Evolutionary conservation across 1,140 invertebrate species (phyloP).

Genomic region (Diorhabda sublineata): DNA sequence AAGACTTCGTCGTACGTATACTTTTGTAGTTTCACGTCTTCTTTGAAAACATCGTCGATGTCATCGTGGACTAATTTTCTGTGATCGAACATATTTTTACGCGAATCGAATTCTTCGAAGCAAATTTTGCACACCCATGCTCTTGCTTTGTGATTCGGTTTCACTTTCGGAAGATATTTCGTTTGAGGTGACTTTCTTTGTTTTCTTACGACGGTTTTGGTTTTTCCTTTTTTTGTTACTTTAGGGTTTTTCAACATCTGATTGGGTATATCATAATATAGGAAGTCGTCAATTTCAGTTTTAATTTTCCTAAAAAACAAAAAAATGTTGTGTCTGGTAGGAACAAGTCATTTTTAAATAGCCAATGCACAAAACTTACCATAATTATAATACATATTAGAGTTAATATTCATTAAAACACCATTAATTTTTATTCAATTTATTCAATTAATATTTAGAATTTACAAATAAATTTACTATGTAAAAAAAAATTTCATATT

Average conservation of each 20-base stretch:
- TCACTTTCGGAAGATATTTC: slow-evolving; percentile 22
- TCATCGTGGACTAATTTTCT: slow-evolving; percentile 24
- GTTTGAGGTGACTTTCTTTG: not conserved
- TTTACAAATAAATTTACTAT: too few species aligned
- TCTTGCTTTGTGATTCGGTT: slow-evolving; percentile 29
- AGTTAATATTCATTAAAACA: too few species aligned
- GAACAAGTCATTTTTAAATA: not conserved
- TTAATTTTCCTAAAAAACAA: slow-evolving; percentile 7
- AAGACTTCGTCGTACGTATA: slow-evolving; percentile 31
- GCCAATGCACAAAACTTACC: too few species aligned
- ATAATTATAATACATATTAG: too few species aligned
- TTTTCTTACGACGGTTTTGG: not conserved
- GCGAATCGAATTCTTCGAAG: slow-evolving; percentile 26
- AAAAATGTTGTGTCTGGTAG: slow-evolving; percentile 9
- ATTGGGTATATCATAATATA: not conserved
- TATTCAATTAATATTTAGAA: too few species aligned
- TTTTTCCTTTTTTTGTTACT: slow-evolving; percentile 7
- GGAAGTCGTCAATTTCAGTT: slow-evolving; percentile 3
- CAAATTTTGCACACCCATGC: slow-evolving; percentile 38
- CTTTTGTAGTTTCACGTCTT: slow-evolving; percentile 18
- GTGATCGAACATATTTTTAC: slow-evolving; percentile 32
- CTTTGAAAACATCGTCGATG: slow-evolving; percentile 14
- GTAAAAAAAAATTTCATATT: too few species aligned
- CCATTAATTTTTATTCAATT: too few species aligned
- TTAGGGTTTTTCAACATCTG: not conserved